Conservation (phyloP, 2,888 invertebrate species). For the Rambutsinella grinnellia region DNA sequence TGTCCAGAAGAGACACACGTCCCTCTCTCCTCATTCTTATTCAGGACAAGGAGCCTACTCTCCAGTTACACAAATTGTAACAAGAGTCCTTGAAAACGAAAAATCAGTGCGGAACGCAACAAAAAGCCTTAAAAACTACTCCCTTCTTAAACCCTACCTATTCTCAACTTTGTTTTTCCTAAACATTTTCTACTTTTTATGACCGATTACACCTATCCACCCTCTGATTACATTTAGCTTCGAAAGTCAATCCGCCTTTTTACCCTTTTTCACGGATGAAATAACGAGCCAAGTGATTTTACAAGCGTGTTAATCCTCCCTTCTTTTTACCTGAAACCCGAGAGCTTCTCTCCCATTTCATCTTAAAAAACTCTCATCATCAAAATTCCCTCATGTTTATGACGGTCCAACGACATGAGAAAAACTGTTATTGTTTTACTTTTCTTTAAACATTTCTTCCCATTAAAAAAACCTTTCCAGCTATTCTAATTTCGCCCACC, state of each 20-base stretch:
- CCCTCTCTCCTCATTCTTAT: neutral
- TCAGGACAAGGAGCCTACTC: neutral
- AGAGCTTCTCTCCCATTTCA: neutral
- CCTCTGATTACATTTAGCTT: constrained; percentile 37
- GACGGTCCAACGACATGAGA: too few relatives aligned
- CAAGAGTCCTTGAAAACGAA: neutral
- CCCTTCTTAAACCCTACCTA: neutral
- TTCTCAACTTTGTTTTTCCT: neutral
- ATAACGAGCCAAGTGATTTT: constrained; percentile 61
- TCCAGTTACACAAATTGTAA: constrained; percentile 1
- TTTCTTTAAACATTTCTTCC: constrained; percentile 12
- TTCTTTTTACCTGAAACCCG: constrained; percentile 20
- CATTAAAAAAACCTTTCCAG: constrained; percentile 22
- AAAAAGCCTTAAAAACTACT: neutral
- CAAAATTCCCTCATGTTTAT: constrained; percentile 8
- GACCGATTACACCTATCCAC: constrained; percentile 36
- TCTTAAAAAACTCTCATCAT: constrained; percentile 2
- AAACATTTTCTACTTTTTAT: constrained; percentile 1
- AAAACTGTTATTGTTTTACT: neutral
- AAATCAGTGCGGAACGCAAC: neutral
- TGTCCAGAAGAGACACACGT: constrained; percentile 24
- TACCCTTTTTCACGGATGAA: constrained; percentile 53
- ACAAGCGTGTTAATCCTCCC: constrained; percentile 57
- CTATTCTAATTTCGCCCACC: neutral
- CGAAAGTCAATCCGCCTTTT: constrained; percentile 24